A percentile compares a stretch with the other conserved stretches of the same genome.
Evolutionary conservation across 2,797 vertebrate species (phyloP).

Genomic region (Melanotaenia pygmaea): DNA sequence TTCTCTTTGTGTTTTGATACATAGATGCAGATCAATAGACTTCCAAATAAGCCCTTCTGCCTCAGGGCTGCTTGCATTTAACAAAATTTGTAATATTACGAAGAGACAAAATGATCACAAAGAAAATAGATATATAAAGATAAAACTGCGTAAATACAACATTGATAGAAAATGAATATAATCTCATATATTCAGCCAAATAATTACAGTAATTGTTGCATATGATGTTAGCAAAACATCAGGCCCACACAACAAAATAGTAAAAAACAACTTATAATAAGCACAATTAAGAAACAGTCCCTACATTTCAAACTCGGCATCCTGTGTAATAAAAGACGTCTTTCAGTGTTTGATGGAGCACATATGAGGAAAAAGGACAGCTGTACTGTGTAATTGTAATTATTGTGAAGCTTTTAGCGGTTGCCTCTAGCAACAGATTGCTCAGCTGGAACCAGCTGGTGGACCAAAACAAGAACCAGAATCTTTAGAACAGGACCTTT

Average conservation of each 20-base stretch:
- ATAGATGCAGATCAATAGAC: not conserved
- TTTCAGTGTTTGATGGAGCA: not conserved
- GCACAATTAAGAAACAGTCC: not conserved
- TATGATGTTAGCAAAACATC: too few relatives aligned
- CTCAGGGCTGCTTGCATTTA: not conserved
- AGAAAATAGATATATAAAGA: not conserved
- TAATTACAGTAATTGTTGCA: too few relatives aligned
- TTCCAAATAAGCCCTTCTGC: not conserved
- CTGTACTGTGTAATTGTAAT: not conserved
- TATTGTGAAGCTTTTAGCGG: not conserved
- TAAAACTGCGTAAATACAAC: not conserved
- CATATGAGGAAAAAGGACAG: not conserved
- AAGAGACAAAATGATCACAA: not conserved
- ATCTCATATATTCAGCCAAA: too few relatives aligned
- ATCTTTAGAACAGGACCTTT: not conserved
- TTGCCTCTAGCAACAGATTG: not conserved
- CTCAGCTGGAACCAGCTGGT: not conserved
- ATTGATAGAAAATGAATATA: too few relatives aligned
- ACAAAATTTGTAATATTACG: not conserved
- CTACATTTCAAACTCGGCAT: not conserved
- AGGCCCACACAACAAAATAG: too few relatives aligned
- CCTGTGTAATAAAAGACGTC: not conserved
- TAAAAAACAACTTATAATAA: not conserved
- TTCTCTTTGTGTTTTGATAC: not conserved
- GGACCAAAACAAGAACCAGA: not conserved